Percentiles rank a stretch among this genome's conserved stretches.
phyloP scores from a whole-genome alignment of 2,797 vertebrate genomes.

The Sciurus carolinensis region DNA sequence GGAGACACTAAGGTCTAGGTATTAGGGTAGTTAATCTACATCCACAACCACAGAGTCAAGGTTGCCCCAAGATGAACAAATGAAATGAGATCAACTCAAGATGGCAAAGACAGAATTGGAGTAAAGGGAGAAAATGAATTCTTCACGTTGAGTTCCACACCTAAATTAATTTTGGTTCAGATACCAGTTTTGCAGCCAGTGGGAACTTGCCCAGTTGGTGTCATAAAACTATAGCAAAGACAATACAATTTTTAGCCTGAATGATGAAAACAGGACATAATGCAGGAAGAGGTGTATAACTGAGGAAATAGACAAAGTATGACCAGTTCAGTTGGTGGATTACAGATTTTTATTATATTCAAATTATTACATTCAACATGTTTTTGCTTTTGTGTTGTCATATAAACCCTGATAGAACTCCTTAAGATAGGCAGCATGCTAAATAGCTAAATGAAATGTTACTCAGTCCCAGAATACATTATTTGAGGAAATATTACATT shows the following conservation, averaged over 20 bases:
- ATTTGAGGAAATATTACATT: slow-evolving; percentile 55
- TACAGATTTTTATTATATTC: slow-evolving; percentile 78
- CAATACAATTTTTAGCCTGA: slow-evolving; percentile 32
- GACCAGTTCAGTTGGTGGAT: slow-evolving; percentile 59
- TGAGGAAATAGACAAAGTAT: slow-evolving; percentile 66
- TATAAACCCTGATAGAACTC: slow-evolving; percentile 68
- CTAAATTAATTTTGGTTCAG: background rate
- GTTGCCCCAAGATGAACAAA: background rate
- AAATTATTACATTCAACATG: slow-evolving; percentile 77
- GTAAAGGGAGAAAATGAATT: background rate
- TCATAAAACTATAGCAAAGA: slow-evolving; percentile 36
- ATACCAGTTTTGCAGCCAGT: background rate
- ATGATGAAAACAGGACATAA: slow-evolving; percentile 24
- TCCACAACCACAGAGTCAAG: background rate
- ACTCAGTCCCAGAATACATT: slow-evolving; percentile 53
- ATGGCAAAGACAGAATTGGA: background rate
- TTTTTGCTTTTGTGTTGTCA: slow-evolving; percentile 75
- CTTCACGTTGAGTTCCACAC: background rate
- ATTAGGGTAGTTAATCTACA: background rate
- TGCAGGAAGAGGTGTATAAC: background rate
- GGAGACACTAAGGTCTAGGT: background rate
- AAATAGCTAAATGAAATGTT: slow-evolving; percentile 70
- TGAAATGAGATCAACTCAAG: background rate
- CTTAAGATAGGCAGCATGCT: slow-evolving; percentile 77
- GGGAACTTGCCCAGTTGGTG: background rate